Percentiles rank a stretch among this genome's conserved stretches.
Evolutionary conservation across 2,113 vertebrate genomes (phyloP).

Genomic region (Shinisaurus crocodilurus): DNA sequence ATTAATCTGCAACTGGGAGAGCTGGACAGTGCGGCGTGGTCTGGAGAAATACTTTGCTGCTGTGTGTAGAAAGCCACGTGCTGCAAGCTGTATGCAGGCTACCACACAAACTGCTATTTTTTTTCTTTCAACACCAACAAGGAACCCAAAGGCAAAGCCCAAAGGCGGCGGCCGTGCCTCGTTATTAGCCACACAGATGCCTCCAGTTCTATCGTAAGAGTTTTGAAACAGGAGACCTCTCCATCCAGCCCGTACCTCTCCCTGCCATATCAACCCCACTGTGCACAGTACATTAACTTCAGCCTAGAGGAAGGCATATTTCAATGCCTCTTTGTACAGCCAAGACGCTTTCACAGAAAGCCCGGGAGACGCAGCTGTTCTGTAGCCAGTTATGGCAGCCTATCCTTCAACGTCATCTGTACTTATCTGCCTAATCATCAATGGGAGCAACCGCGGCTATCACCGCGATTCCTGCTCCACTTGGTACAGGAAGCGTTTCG

Average conservation of each 20-base stretch:
- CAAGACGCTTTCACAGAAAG: background rate
- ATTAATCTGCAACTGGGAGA: too few species aligned
- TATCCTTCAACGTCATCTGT: background rate
- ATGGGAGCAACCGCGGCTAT: background rate
- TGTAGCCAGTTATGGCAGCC: too few species aligned
- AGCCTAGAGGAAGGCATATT: background rate
- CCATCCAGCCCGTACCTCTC: background rate
- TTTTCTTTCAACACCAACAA: too few species aligned
- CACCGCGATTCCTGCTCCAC: background rate
- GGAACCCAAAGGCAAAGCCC: too few species aligned
- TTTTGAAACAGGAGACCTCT: background rate
- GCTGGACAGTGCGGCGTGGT: too few species aligned
- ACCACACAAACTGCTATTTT: too few species aligned
- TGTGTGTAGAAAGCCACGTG: too few species aligned
- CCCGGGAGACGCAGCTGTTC: background rate
- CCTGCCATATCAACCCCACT: background rate
- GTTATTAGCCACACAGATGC: background rate
- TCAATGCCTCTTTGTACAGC: conserved; percentile 16
- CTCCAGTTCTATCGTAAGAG: too few species aligned
- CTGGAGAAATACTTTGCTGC: too few species aligned
- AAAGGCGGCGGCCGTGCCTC: background rate
- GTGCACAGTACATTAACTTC: background rate
- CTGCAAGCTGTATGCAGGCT: too few species aligned
- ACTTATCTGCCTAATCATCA: too few species aligned
- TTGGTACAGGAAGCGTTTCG: background rate